Evolutionary conservation across 2,113 vertebrate species (phyloP), one percentile per base, ranked within the genome.

Genomic region (Poeciliopsis turrubarensis): DNA sequence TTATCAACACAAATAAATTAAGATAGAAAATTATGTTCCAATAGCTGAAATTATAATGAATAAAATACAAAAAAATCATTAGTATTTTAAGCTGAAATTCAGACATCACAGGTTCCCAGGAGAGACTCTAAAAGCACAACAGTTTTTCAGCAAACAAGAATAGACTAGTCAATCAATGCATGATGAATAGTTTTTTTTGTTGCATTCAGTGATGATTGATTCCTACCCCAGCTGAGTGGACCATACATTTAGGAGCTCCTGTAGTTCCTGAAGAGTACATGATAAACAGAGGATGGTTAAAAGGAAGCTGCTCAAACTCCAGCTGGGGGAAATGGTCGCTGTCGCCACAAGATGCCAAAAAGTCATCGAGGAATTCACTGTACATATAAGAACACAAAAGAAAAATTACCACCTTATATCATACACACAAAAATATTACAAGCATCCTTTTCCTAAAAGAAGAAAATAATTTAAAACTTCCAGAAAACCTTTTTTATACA

Each of bases 211-310:
- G 34, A 2, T 60, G 22, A 60, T 44, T 37, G 31, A 44, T 68
- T 79, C 96, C 82, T 92, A 99, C 97, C 96, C 97, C 97, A 0
- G 96, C 96, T 0, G 98, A 99, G 88, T 99, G 98, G 80, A 98
- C 98, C 97, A 99, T 98, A 86, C 98, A 99, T 87, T 99, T 99
- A 0, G 98, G 98, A 5, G 97, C 96, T 2, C 98, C 98, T 0
- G 98, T 99, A 27, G 98, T 99, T 78, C 98, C 98, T 0, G 98
- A 99, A 0, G 98, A 99, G 83, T 96, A 99, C 97, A 98, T 96
- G 89, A 99, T 98, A 76, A 97, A 97, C 32, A 99, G 95, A 0
- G 98, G 97, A 73, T 99, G 97, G 80, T 83, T 95, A 89, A 99
- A 99, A 0, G 98, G 96, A 74, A 99, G 95, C 94, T 99, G 98